Conservation (phyloP, 2,797 vertebrate genomes). For the Tokudaia muenninki region DNA sequence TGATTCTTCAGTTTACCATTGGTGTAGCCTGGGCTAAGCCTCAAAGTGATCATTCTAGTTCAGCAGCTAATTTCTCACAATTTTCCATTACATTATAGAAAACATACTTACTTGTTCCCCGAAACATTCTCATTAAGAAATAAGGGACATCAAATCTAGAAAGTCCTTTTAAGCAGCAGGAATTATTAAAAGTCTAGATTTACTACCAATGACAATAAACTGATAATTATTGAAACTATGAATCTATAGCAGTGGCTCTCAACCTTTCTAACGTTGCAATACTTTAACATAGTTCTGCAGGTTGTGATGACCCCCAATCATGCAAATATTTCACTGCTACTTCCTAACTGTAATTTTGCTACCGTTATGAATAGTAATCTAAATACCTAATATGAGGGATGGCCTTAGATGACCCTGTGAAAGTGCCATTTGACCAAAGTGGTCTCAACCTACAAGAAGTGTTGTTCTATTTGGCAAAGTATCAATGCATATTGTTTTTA, state of each 20-base stretch:
- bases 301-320: neutral
- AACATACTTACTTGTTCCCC: neutral
- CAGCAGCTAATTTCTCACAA: neutral
- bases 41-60: neutral
- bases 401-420: neutral
- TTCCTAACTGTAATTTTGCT: neutral
- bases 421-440: neutral
- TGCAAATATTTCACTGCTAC: neutral
- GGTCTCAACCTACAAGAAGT: neutral
- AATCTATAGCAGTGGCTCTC: neutral
- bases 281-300: neutral
- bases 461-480: neutral
- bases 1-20: neutral
- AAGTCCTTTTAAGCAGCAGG: conserved; percentile 4
- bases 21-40: neutral
- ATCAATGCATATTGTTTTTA: neutral
- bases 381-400: neutral
- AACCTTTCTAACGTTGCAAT: neutral
- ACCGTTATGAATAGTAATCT: neutral
- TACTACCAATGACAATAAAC: neutral
- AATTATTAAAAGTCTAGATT: conserved; percentile 15
- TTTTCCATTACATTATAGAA: conserved; percentile 19
- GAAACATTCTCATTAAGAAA: neutral
- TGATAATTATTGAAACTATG: neutral
- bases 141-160: neutral